These are phyloP conservation scores for Doryteuthis pealeii DNA, from an alignment of 1,140 invertebrate species.

Conservation along the genomic window DNA sequence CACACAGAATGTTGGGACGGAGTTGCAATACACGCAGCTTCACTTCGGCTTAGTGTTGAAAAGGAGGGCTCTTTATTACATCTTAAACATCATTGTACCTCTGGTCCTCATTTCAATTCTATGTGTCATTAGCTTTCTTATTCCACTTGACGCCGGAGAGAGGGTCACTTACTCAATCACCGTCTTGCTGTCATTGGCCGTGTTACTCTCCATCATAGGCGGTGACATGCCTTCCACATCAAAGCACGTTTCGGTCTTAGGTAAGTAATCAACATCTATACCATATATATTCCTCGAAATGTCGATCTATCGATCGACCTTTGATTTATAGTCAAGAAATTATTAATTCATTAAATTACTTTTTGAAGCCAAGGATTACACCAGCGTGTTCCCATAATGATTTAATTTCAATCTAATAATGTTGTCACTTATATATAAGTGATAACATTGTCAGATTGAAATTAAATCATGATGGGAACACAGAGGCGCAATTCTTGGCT, in stretches of 20 bases:
- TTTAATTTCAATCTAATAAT: too few species aligned
- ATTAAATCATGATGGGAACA: too few species aligned
- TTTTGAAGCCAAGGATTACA: too few species aligned
- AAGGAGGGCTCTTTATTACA: slow-evolving; percentile 23
- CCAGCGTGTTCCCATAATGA: too few species aligned
- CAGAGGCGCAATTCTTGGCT: too few species aligned
- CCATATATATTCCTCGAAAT: too few species aligned
- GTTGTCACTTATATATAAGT: too few species aligned
- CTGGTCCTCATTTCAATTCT: slow-evolving; percentile 29
- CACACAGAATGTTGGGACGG: neutral
- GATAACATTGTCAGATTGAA: too few species aligned
- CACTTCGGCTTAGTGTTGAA: slow-evolving; percentile 26
- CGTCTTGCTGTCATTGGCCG: slow-evolving; percentile 31
- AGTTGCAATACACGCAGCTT: slow-evolving; percentile 29
- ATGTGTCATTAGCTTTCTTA: slow-evolving; percentile 28
- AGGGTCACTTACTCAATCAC: slow-evolving; percentile 35
- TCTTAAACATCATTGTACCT: slow-evolving; percentile 33
- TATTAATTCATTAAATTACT: too few species aligned
- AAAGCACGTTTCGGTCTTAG: slow-evolving; percentile 23
- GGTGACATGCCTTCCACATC: slow-evolving; percentile 35
- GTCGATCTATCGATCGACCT: too few species aligned
- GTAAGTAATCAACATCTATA: neutral
- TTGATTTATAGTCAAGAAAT: too few species aligned
- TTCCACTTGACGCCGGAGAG: slow-evolving; percentile 38
- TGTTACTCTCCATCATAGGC: slow-evolving; percentile 34